phyloP scores from a whole-genome alignment of 2,113 vertebrate species.

The Aegithalos caudatus region DNA sequence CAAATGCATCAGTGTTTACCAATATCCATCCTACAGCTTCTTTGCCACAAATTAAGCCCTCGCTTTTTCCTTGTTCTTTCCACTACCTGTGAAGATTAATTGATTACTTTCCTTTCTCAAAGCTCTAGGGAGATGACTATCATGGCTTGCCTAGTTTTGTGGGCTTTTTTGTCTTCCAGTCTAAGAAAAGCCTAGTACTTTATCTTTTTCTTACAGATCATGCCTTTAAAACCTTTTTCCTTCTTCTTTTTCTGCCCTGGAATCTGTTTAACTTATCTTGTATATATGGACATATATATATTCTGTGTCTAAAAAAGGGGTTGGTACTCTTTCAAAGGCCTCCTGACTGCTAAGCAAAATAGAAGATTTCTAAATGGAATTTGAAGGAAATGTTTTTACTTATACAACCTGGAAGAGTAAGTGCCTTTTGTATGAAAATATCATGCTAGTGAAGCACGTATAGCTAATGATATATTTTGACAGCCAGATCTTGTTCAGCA shows the following conservation, averaged over 20 bases:
- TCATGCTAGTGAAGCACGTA: background rate
- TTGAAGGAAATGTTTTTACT: background rate
- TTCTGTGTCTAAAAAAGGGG: background rate
- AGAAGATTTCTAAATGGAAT: background rate
- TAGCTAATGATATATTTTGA: background rate
- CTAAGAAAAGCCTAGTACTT: background rate
- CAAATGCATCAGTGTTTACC: background rate
- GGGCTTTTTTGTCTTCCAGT: background rate
- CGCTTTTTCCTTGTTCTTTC: background rate
- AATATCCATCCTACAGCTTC: background rate
- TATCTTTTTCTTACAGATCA: conserved; percentile 1
- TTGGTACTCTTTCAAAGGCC: fast-evolving
- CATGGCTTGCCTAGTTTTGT: background rate
- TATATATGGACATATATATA: too few species aligned
- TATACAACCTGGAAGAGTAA: background rate
- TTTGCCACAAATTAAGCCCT: background rate
- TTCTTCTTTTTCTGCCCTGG: background rate
- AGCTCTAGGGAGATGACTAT: conserved; percentile 16
- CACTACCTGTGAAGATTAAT: background rate
- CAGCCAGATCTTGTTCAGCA: background rate
- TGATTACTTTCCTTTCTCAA: background rate
- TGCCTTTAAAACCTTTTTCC: background rate
- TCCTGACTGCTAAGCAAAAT: background rate
- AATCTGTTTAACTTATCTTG: background rate
- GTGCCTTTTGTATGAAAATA: background rate